Evolutionary conservation across 53 echinoderm and acorn worm genomes (phyloP), one percentile per base, ranked within the genome.

Genomic region (Henricia sp.): DNA sequence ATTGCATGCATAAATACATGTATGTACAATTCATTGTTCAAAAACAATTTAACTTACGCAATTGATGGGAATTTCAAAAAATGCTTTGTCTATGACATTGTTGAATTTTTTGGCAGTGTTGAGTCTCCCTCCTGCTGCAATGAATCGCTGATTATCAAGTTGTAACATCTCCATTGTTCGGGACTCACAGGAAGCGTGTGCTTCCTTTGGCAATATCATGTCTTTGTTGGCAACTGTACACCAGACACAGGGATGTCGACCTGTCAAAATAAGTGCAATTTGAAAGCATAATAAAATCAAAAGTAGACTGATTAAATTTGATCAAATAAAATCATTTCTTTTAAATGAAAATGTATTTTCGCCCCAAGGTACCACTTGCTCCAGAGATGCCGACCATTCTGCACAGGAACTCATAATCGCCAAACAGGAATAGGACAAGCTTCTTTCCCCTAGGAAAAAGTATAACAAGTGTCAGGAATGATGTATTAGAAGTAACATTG

Each of bases 301-400:
- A 9, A 9, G 21, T 56, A 8, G 21, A 17, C 21, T 56, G 57
- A 24, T 56, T 27, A 56, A 6, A 11, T 24, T 23, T 8, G 21
- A 20, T 19, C 8, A 20, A 56, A 56, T 0, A 56, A 20, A 8
- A 17, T 56, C 8, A 56, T 56, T 56, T 56, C 27, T 1, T 56
- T 17, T 56, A 25, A 30, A 26, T 0, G 16, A 58, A 23, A 28
- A 32, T 59, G 26, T 0, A 14, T 28, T 24, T 59, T 0, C 30
- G n/a, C n/a, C n/a, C n/a, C n/a, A n/a, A 66, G 35, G 1, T 66
- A 66, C 67, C 67, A 66, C 67, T 66, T 66, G 67, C 35, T 27
- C 67, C 67, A 3, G 67, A 66, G 1, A 66, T 36, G 37, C 67
- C 67, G 37, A 36, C 34, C 67, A 66, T 66, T 37, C 67, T 66